Evolutionary conservation across 2,797 vertebrate genomes (phyloP), one percentile per base, ranked within the genome.

Genomic region (Leptoclinus maculatus): DNA sequence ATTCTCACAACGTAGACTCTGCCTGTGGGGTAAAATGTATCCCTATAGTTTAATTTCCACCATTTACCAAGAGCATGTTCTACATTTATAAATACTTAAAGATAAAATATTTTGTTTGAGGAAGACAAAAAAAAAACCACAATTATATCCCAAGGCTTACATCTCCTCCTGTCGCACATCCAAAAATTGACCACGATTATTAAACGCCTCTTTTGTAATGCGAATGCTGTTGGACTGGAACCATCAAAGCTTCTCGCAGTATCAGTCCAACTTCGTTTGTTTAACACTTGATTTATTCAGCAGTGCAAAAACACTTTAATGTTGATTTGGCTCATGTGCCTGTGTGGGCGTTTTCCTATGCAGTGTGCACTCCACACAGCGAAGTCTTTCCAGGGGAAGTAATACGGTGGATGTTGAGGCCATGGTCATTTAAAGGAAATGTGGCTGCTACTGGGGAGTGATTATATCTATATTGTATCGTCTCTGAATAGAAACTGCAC

Each of bases 261-360:
- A 79, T 66, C 83, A 34, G 66, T 72, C 83, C 75, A 87, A 83
- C 75, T 85, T 85, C 41, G 73, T 86, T 83, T 81, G 64, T 86
- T 57, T 76, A 84, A 86, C 71, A 74, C 68, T 87, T 80, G 71
- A 89, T 91, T 78, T 89, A 79, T 88, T 90, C 83, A 85, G 66
- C 80, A 69, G 71, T 59, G 70, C 68, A 87, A 75, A 76, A 84
- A 76, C 84, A 88, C 80, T 88, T 89, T 87, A 89, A 85, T 88
- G 89, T 89, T 87, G 89, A 90, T 88, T 90, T 92, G 88, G 88
- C 86, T 93, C 87, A 89, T 91, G 87, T 91, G 85, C 81, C 58
- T 76, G 89, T 91, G 93, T 93, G 91, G 92, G 93, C 78, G 92
- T 91, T 89, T 89, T 93, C 91, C 87, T 87, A 91, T 93, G 89